These are phyloP conservation scores for Dasyprocta punctata DNA, from an alignment of 2,113 vertebrate genomes.

Conservation along the genomic window DNA sequence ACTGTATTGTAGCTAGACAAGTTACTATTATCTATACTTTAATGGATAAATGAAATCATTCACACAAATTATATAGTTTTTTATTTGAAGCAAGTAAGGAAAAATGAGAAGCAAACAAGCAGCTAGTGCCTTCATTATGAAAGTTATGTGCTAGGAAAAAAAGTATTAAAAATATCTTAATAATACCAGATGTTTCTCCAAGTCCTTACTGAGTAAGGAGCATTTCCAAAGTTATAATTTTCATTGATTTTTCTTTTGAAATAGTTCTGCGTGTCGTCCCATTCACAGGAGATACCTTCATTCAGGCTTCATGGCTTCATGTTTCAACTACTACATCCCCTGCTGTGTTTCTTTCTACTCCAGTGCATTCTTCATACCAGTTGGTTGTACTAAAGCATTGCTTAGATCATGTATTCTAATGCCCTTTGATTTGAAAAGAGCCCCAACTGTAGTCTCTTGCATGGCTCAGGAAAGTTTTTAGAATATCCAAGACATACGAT, in stretches of 20 bases:
- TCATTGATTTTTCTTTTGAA: constrained; percentile 15
- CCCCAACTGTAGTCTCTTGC: not conserved
- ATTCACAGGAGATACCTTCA: not conserved
- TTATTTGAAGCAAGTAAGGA: constrained; percentile 1
- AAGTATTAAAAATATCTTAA: not conserved
- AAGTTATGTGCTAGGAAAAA: not conserved
- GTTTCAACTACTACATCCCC: not conserved
- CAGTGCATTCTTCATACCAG: not conserved
- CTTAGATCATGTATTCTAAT: not conserved
- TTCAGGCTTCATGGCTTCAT: not conserved
- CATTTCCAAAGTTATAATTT: not conserved
- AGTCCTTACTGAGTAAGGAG: not conserved
- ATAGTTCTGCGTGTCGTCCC: not conserved
- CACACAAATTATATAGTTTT: not conserved
- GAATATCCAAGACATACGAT: not conserved
- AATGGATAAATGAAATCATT: constrained; percentile 4
- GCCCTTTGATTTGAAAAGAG: not conserved
- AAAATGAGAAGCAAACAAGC: not conserved
- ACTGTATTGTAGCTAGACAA: not conserved
- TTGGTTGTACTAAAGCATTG: too few relatives aligned
- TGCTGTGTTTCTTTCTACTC: not conserved
- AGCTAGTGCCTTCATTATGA: not conserved
- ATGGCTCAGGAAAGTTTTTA: not conserved
- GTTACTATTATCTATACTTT: not conserved
- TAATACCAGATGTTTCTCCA: not conserved